A percentile compares a stretch with the other conserved stretches of the same genome.
Conservation (phyloP, 2,113 vertebrate species). For the Paralichthys olivaceus region DNA sequence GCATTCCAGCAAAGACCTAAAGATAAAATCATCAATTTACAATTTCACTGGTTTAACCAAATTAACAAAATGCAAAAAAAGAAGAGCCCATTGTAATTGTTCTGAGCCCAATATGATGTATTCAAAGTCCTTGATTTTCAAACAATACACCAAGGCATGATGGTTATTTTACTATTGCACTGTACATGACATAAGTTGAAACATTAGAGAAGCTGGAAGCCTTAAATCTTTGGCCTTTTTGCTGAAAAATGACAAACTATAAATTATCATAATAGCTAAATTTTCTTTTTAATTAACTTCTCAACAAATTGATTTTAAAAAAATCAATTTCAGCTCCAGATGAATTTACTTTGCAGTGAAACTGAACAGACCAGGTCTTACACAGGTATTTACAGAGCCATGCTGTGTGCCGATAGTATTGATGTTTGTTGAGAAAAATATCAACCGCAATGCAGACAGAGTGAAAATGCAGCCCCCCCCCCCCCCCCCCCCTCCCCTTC, state of each 20-base stretch:
- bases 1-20: no score
- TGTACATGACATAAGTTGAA: background rate
- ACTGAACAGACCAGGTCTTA: background rate
- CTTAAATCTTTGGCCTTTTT: background rate
- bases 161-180: background rate
- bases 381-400: background rate
- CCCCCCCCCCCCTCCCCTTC: background rate
- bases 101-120: background rate
- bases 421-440: constrained; percentile 31
- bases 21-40: no score
- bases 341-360: background rate
- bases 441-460: constrained; percentile 36
- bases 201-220: background rate
- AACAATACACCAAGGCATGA: background rate
- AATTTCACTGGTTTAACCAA: no score
- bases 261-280: background rate
- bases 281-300: background rate
- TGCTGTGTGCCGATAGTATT: constrained; percentile 19
- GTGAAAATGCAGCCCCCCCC: constrained; percentile 40
- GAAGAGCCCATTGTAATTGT: background rate
- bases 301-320: background rate
- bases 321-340: background rate
- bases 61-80: no score
- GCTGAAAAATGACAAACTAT: background rate
- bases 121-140: background rate